Percentiles rank a stretch among this genome's conserved stretches.
These are phyloP conservation scores for Apodemus speciosus DNA, from an alignment of 2,113 vertebrate species.

Conservation along the genomic window DNA sequence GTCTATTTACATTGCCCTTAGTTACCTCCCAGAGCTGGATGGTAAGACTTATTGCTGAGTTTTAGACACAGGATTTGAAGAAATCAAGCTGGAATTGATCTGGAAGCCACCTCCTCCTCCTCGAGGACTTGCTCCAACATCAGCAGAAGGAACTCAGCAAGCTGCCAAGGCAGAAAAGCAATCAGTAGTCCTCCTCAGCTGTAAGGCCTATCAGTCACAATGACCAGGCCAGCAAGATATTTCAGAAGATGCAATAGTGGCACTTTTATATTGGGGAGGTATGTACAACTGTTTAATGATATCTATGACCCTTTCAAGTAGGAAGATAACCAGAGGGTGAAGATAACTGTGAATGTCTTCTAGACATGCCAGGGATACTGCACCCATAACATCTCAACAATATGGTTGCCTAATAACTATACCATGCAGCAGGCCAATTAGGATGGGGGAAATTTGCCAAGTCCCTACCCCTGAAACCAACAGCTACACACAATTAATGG, in stretches of 20 bases:
- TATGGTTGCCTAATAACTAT: background rate
- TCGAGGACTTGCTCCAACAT: background rate
- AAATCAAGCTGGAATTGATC: background rate
- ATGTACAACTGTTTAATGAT: background rate
- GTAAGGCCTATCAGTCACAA: background rate
- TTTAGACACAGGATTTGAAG: background rate
- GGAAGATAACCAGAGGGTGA: background rate
- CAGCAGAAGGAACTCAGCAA: background rate
- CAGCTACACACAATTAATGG: background rate
- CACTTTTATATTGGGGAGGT: background rate
- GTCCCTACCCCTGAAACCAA: background rate
- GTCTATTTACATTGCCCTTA: background rate
- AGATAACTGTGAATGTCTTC: background rate
- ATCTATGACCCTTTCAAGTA: background rate
- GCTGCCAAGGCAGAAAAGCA: background rate
- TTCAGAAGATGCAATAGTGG: background rate
- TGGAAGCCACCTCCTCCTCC: background rate
- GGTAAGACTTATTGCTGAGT: background rate
- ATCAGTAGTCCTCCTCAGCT: background rate
- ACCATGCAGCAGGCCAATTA: background rate
- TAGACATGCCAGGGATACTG: background rate
- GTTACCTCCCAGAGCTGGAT: background rate
- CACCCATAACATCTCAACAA: background rate
- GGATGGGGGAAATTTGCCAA: background rate
- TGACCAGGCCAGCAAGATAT: background rate